Base-by-base conservation (phyloP, 2,113 vertebrate genomes). In the Anguilla japonica region DNA sequence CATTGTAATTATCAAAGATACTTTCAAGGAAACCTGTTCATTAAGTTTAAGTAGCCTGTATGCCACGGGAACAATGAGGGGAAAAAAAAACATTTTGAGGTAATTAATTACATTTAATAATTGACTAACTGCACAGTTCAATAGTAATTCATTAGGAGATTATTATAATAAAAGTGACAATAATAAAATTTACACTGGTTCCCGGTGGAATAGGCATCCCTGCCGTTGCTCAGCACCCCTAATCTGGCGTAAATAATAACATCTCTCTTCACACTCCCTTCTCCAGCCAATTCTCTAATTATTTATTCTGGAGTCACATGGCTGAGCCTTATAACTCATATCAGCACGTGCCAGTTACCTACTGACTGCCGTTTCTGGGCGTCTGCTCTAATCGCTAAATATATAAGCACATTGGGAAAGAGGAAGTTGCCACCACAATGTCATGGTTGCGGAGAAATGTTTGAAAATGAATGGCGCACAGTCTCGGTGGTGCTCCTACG, bases 241-340 rank as follows among this genome's bases (percentile, higher is more conserved):
- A 97, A 97, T 97, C 96, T 97, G 96, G 95, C 96, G 95, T 96
- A 97, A 97, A 97, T 96, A 97, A 96, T 96, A 96, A 95, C 95
- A 94, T 90, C 95, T 89, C 94, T 94, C 94, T 93, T 94, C 92
- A 92, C 92, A 92, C 92, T 95, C 93, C 87, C 92, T 94, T 94
- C 94, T 94, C 93, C 93, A 94, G 95, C 94, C 94, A 91, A 94
- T 94, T 94, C 96, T 93, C 94, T 95, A 92, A 96, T 95, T 96
- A 93, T 96, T 96, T 95, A 96, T 95, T 95, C 94, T 94, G 91
- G 93, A 86, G 93, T 95, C 95, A 90, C 91, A 95, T 95, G 94
- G 93, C 86, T 92, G 94, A 90, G 93, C 95, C 92, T 94, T 91
- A 93, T 95, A 96, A 96, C 94, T 95, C 96, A 95, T 95, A 95